Percentiles rank a stretch among this genome's conserved stretches.
Conservation (phyloP, 2,888 invertebrate genomes). For the Cabera pusaria region DNA sequence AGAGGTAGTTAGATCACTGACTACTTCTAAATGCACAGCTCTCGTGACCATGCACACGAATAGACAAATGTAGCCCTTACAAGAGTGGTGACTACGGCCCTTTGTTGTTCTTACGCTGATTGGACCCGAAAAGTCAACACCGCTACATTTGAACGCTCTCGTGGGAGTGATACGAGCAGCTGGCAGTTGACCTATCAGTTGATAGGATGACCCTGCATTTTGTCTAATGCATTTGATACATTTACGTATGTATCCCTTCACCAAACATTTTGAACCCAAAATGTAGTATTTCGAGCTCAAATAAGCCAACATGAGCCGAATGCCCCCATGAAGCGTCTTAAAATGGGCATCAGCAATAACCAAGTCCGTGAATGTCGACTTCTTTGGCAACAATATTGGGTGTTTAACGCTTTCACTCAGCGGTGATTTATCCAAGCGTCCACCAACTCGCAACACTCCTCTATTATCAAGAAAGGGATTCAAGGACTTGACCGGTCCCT, state of each 20-base stretch:
- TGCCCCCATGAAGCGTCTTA: slow-evolving; percentile 31
- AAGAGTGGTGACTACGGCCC: slow-evolving; percentile 1
- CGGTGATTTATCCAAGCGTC: slow-evolving; percentile 2
- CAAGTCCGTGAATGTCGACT: slow-evolving; percentile 14
- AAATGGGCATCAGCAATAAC: slow-evolving; percentile 30
- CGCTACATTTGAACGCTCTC: background rate
- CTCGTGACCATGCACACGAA: slow-evolving; percentile 1
- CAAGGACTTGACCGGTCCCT: slow-evolving; percentile 2
- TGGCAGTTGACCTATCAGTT: slow-evolving; percentile 3
- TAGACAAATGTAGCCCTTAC: background rate
- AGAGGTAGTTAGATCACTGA: too few relatives aligned
- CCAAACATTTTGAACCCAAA: slow-evolving; percentile 12
- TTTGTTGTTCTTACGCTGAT: background rate
- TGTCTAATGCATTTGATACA: slow-evolving; percentile 1
- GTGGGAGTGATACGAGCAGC: background rate
- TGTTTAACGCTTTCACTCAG: background rate
- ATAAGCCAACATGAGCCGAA: slow-evolving; percentile 25
- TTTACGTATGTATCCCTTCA: background rate
- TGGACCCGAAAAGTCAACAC: slow-evolving; percentile 2
- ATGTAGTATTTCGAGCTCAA: slow-evolving; percentile 26
- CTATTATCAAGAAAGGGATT: background rate
- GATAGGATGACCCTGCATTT: background rate
- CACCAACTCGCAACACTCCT: slow-evolving; percentile 4
- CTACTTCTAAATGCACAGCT: too few relatives aligned
- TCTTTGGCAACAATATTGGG: slow-evolving; percentile 1